Evolutionary conservation across 1,140 invertebrate genomes (phyloP).

Genomic region (Diabrotica virgifera): DNA sequence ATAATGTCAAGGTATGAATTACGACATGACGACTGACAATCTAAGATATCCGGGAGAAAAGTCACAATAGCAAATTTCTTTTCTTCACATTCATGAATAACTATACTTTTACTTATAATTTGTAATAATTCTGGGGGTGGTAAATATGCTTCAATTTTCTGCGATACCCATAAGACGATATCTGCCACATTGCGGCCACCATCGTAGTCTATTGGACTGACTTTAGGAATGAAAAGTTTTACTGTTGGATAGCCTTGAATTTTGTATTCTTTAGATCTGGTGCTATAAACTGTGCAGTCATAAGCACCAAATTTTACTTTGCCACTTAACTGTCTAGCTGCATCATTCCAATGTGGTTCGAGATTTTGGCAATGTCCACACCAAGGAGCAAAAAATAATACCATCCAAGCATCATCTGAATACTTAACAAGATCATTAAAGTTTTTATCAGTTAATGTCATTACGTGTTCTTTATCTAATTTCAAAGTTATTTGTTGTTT

Average conservation of each 20-base stretch:
- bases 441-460: slow-evolving; percentile 90
- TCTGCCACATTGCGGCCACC: slow-evolving; percentile 84
- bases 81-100: slow-evolving; percentile 74
- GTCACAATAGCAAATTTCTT: slow-evolving; percentile 89
- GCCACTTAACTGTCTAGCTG: slow-evolving; percentile 60
- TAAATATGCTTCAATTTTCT: slow-evolving; percentile 57
- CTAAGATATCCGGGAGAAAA: slow-evolving; percentile 91
- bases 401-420: slow-evolving; percentile 88
- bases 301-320: slow-evolving; percentile 87
- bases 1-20: slow-evolving; percentile 81
- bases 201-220: slow-evolving; percentile 70
- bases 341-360: slow-evolving; percentile 88
- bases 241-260: slow-evolving; percentile 95
- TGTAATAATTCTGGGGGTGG: slow-evolving; percentile 79
- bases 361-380: slow-evolving; percentile 94
- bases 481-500: slow-evolving; percentile 47
- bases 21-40: slow-evolving; percentile 91
- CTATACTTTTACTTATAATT: slow-evolving; percentile 56
- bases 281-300: slow-evolving; percentile 87
- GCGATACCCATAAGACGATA: slow-evolving; percentile 84
- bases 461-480: slow-evolving; percentile 58
- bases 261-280: slow-evolving; percentile 71
- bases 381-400: slow-evolving; percentile 96
- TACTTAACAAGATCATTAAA: slow-evolving; percentile 86
- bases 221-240: slow-evolving; percentile 81